These are phyloP conservation scores for Agrilus planipennis DNA, from an alignment of 1,140 invertebrate species.

Conservation along the genomic window DNA sequence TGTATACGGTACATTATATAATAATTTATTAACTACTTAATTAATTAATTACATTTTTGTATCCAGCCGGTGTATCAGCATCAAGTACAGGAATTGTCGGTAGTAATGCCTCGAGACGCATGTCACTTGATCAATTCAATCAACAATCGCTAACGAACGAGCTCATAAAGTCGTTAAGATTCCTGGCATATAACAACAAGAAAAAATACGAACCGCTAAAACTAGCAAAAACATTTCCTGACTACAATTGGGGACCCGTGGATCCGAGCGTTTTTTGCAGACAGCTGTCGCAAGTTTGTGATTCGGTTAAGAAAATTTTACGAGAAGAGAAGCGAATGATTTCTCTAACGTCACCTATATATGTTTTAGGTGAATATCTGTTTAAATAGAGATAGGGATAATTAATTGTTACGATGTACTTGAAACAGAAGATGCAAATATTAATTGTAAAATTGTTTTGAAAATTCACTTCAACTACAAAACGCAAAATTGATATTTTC, in stretches of 20 bases:
- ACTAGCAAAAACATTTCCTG: constrained; percentile 2
- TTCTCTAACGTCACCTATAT: constrained; percentile 32
- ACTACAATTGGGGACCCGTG: constrained; percentile 23
- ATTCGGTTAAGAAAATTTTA: constrained; percentile 30
- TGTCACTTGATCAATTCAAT: constrained; percentile 23
- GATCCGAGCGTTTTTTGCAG: constrained; percentile 15
- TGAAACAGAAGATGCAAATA: too few species aligned
- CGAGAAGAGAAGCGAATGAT: constrained; percentile 32
- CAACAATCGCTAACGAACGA: constrained; percentile 25
- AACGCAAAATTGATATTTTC: too few species aligned
- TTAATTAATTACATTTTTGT: too few species aligned
- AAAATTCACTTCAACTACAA: too few species aligned
- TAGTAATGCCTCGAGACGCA: constrained; percentile 9
- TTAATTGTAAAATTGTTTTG: too few species aligned
- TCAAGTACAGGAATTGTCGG: neutral
- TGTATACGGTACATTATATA: too few species aligned
- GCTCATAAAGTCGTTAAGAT: constrained; percentile 22
- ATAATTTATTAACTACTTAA: too few species aligned
- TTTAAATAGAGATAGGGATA: too few species aligned
- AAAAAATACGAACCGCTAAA: neutral
- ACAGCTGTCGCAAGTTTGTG: constrained; percentile 19
- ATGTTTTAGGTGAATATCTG: constrained; percentile 27
- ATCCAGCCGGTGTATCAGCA: neutral
- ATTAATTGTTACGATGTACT: too few species aligned
- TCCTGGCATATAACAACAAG: constrained; percentile 21